Conservation (phyloP, 2,113 vertebrate genomes). For the Cavia porcellus region DNA sequence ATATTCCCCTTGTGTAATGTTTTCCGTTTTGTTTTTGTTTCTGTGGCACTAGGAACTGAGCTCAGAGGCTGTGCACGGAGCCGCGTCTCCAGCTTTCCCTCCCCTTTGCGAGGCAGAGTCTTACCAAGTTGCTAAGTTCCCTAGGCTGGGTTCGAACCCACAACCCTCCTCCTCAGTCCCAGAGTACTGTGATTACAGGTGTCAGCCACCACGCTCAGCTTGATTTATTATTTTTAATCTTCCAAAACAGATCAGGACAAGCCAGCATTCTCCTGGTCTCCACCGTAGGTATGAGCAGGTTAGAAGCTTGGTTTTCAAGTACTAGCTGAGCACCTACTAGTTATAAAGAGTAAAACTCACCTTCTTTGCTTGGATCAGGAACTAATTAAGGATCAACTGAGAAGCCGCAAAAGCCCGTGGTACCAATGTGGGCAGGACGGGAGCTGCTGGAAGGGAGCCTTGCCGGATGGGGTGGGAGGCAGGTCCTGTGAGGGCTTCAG, state of each 20-base stretch:
- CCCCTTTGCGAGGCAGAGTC: background rate
- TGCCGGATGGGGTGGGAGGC: background rate
- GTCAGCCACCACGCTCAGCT: background rate
- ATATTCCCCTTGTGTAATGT: no score
- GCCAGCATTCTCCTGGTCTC: background rate
- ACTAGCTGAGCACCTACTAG: background rate
- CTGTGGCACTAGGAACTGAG: no score
- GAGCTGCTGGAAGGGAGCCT: no score
- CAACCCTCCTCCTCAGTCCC: background rate
- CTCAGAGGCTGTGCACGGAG: no score
- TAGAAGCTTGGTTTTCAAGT: background rate
- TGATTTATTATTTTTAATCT: slow-evolving; percentile 1
- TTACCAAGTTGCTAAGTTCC: background rate
- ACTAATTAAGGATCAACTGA: background rate
- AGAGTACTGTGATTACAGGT: background rate
- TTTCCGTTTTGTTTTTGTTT: background rate
- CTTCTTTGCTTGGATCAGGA: background rate
- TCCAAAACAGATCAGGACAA: background rate
- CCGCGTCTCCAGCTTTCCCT: no score
- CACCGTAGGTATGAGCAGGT: background rate
- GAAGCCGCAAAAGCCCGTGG: background rate
- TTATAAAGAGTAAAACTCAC: background rate
- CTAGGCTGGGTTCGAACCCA: background rate
- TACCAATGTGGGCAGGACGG: background rate
- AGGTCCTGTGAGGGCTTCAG: background rate